These are phyloP conservation scores for Heliconius congener DNA, from an alignment of 1,140 invertebrate genomes.

Conservation along the genomic window DNA sequence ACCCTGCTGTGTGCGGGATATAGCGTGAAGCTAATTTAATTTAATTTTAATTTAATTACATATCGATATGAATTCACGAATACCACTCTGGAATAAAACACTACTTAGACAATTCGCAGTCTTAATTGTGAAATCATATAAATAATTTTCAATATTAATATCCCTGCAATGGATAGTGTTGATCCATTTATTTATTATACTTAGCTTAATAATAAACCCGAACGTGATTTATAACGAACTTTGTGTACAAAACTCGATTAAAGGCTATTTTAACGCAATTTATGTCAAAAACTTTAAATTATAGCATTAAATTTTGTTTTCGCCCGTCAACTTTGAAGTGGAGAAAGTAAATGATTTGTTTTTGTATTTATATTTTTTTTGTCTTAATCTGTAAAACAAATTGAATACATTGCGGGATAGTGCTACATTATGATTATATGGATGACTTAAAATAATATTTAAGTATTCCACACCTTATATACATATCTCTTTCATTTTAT, in stretches of 20 bases:
- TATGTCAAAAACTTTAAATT: slow-evolving; percentile 36
- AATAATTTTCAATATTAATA: background rate
- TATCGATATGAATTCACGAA: background rate
- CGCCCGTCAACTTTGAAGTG: slow-evolving; percentile 1
- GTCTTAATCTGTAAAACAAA: background rate
- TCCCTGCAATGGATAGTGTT: background rate
- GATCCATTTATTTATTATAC: slow-evolving; percentile 13
- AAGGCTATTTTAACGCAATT: slow-evolving; percentile 35
- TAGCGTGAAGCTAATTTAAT: too few species aligned
- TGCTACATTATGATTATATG: background rate
- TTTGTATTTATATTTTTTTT: background rate
- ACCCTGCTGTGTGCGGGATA: too few species aligned
- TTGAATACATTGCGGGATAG: background rate
- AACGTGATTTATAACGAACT: slow-evolving; percentile 18
- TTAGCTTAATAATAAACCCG: slow-evolving; percentile 17
- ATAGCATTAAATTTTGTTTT: slow-evolving; percentile 35
- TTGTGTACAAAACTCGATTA: slow-evolving; percentile 30
- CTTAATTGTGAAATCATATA: background rate
- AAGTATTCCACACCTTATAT: background rate
- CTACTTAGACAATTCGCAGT: background rate
- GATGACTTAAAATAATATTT: too few species aligned
- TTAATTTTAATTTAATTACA: too few species aligned
- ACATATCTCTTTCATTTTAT: background rate
- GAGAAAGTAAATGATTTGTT: background rate
- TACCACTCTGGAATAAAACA: background rate